A percentile compares a stretch with the other conserved stretches of the same genome.
These are phyloP conservation scores for Cheracebus regulus DNA, from an alignment of 2,797 vertebrate species.

Conservation along the genomic window DNA sequence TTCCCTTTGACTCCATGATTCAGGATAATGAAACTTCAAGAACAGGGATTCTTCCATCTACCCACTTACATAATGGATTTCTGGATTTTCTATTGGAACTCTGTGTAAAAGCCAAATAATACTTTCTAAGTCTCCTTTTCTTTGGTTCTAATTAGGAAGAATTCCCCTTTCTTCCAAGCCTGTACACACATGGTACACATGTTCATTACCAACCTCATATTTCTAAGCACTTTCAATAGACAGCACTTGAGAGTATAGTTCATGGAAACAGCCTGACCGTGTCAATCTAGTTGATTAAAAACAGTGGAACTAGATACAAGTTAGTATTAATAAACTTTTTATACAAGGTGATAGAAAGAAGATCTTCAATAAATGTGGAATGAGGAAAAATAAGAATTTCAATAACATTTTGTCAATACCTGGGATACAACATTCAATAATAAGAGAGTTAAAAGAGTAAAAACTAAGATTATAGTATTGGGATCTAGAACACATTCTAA, in stretches of 20 bases:
- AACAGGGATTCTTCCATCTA: neutral
- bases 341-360: neutral
- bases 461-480: neutral
- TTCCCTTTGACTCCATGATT: neutral
- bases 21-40: neutral
- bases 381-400: neutral
- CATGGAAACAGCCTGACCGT: constrained; percentile 7
- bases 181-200: neutral
- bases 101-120: constrained; percentile 6
- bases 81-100: constrained; percentile 35
- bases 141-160: constrained; percentile 41
- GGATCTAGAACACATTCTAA: neutral
- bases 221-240: constrained; percentile 36
- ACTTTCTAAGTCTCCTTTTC: neutral
- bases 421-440: neutral
- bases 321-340: neutral
- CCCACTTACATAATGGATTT: constrained; percentile 48
- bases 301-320: neutral
- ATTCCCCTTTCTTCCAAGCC: neutral
- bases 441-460: neutral
- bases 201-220: neutral
- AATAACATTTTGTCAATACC: neutral
- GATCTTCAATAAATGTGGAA: neutral
- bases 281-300: constrained; percentile 55
- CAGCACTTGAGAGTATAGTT: neutral